Conservation (phyloP, 2,113 vertebrate species). For the Rhinolophus sinicus region DNA sequence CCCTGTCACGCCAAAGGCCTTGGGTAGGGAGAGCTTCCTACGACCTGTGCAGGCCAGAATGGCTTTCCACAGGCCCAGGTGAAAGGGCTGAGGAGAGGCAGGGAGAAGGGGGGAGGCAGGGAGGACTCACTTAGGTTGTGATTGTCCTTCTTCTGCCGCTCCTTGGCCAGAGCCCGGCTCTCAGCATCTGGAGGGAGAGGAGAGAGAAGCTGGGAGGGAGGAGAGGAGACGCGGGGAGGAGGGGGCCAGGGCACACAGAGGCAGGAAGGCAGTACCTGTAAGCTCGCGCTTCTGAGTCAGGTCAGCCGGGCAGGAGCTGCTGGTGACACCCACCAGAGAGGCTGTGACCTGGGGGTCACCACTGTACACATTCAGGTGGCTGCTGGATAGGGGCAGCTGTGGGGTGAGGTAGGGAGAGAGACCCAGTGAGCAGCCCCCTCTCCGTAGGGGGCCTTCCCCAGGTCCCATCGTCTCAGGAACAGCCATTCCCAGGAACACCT, state of each 20-base stretch:
- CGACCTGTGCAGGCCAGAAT: not conserved
- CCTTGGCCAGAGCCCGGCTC: conserved; percentile 94
- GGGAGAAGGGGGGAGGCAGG: not conserved
- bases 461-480: not conserved
- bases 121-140: conserved; percentile 96
- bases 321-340: conserved; percentile 94
- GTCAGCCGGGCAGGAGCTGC: conserved; percentile 97
- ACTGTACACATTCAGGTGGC: conserved; percentile 96
- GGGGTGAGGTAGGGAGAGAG: not conserved
- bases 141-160: conserved; percentile 99
- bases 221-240: accelerated
- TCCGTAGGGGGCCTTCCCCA: not conserved
- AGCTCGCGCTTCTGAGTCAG: conserved; percentile 96
- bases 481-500: not conserved
- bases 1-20: not conserved
- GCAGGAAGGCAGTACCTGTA: conserved; percentile 87
- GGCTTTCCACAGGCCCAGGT: not conserved
- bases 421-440: not conserved
- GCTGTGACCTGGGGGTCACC: conserved; percentile 93
- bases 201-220: not conserved
- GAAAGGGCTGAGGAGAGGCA: not conserved
- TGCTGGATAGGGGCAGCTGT: conserved; percentile 97
- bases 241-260: accelerated
- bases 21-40: not conserved
- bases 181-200: conserved; percentile 89